phyloP scores from a whole-genome alignment of 2,797 vertebrate species.

The Gila robusta region DNA sequence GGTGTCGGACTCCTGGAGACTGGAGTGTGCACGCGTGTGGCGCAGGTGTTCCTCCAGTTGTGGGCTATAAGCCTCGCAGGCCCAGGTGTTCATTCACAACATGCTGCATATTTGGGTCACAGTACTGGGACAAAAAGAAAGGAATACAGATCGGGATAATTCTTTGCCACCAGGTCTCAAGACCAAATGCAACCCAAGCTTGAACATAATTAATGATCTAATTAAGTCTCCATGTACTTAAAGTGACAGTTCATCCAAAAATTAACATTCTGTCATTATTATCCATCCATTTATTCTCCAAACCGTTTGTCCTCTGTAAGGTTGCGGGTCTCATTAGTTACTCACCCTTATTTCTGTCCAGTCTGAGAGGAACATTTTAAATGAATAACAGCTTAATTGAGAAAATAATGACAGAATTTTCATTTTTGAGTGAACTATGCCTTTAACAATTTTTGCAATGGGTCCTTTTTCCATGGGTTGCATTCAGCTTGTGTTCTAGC shows the following conservation, averaged over 20 bases:
- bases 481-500: slow-evolving; percentile 19
- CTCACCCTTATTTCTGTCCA: background rate
- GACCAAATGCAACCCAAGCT: slow-evolving; percentile 46
- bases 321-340: background rate
- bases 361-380: background rate
- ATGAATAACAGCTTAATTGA: background rate
- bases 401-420: background rate
- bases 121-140: background rate
- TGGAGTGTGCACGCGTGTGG: slow-evolving; percentile 24
- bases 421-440: background rate
- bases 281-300: background rate
- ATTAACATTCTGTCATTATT: background rate
- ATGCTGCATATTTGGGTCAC: slow-evolving; percentile 57
- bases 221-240: slow-evolving; percentile 46
- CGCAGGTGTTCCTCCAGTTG: slow-evolving; percentile 61
- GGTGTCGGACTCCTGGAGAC: slow-evolving; percentile 29
- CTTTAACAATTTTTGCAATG: slow-evolving; percentile 20
- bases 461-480: slow-evolving; percentile 22
- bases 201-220: slow-evolving; percentile 60
- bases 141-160: slow-evolving; percentile 31
- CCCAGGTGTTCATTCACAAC: slow-evolving; percentile 65
- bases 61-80: slow-evolving; percentile 50
- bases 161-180: slow-evolving; percentile 33
- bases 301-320: background rate
- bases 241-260: slow-evolving; percentile 3